These are phyloP conservation scores for Circaetus gallicus DNA, from an alignment of 2,113 vertebrate species.

Conservation along the genomic window DNA sequence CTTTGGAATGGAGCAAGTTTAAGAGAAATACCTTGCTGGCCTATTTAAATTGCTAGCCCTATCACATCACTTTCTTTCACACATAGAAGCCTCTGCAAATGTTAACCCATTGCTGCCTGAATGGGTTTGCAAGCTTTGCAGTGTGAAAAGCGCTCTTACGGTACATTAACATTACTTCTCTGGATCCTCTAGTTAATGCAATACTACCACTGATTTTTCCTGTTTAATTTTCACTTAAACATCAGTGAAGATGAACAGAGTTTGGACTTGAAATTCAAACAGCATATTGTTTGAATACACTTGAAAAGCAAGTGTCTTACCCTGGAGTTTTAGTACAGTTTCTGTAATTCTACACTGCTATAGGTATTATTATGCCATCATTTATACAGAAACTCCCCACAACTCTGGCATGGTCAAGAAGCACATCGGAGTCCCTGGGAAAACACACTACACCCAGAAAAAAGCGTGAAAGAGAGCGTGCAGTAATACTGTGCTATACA, in stretches of 20 bases:
- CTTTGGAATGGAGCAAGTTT: not conserved
- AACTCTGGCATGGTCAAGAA: not conserved
- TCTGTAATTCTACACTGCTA: not conserved
- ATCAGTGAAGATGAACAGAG: not conserved
- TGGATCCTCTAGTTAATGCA: not conserved
- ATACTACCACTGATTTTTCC: not conserved
- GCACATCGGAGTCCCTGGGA: not conserved
- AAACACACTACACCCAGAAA: not conserved
- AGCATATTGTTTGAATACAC: not conserved
- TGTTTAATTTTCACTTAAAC: not conserved
- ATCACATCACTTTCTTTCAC: not conserved
- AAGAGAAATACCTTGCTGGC: not conserved
- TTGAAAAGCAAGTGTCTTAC: not conserved
- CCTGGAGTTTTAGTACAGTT: not conserved
- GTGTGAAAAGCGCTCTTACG: not conserved
- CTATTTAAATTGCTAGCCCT: not conserved
- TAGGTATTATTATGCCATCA: not conserved
- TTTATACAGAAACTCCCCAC: not conserved
- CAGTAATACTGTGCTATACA: rapidly evolving
- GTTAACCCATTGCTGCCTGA: not conserved
- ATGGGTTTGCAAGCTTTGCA: not conserved
- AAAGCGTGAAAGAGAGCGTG: rapidly evolving
- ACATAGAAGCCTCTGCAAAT: not conserved
- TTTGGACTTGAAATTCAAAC: not conserved
- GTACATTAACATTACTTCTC: not conserved